Evolutionary conservation across 2,888 invertebrate species (phyloP).

Genomic region (Melipona beecheii): DNA sequence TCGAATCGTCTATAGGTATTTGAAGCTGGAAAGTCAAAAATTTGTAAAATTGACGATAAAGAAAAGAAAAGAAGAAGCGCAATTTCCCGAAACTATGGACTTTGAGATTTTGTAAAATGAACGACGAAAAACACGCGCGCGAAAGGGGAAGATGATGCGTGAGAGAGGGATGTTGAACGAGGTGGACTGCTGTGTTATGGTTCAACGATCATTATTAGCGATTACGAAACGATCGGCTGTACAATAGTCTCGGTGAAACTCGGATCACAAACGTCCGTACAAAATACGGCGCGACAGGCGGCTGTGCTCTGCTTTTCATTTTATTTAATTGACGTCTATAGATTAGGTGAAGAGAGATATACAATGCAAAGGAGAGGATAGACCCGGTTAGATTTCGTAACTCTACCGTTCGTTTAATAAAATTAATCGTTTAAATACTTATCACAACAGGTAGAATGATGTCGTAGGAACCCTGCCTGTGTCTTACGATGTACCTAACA

Average conservation of each 20-base stretch:
- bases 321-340: slow-evolving; percentile 68
- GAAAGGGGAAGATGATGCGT: not conserved
- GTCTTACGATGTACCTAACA: slow-evolving; percentile 61
- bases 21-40: not conserved
- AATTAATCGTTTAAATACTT: slow-evolving; percentile 74
- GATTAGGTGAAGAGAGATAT: slow-evolving; percentile 58
- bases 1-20: no score
- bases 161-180: slow-evolving; percentile 43
- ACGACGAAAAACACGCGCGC: not conserved
- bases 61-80: not conserved
- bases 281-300: slow-evolving; percentile 62
- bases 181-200: slow-evolving; percentile 53
- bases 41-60: not conserved
- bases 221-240: slow-evolving; percentile 72
- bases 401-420: slow-evolving; percentile 71
- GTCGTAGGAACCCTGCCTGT: slow-evolving; percentile 74
- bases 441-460: slow-evolving; percentile 74
- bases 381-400: slow-evolving; percentile 54
- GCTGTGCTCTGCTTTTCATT: slow-evolving; percentile 13
- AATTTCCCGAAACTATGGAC: no score
- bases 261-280: slow-evolving; percentile 67
- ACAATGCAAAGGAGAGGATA: slow-evolving; percentile 49
- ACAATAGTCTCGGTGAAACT: slow-evolving; percentile 66
- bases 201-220: slow-evolving; percentile 72
- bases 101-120: not conserved